Evolutionary conservation across 2,113 vertebrate species (phyloP).

Genomic region (Excalfactoria chinensis): DNA sequence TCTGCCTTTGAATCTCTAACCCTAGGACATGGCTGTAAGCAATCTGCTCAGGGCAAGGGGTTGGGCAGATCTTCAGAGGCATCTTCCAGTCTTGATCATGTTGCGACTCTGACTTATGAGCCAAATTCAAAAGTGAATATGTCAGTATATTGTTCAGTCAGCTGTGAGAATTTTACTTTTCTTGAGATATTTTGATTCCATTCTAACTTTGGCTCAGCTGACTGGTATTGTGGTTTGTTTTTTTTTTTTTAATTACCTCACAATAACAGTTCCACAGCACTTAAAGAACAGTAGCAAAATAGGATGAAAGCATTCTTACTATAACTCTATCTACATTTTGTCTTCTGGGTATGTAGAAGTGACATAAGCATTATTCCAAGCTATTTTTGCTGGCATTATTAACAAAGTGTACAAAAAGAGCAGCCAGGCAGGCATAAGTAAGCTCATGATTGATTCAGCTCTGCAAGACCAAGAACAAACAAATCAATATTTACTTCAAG

Average conservation of each 20-base stretch:
- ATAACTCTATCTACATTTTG: neutral
- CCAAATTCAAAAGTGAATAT: neutral
- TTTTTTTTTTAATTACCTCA: neutral
- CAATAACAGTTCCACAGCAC: neutral
- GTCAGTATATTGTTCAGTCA: neutral
- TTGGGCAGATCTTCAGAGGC: neutral
- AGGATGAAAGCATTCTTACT: neutral
- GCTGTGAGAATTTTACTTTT: neutral
- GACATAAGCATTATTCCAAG: neutral
- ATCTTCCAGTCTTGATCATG: neutral
- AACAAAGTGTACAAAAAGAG: neutral
- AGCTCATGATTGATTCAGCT: conserved; percentile 31
- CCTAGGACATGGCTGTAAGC: neutral
- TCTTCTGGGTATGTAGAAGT: neutral
- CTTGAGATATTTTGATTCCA: neutral
- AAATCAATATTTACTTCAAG: conserved; percentile 56
- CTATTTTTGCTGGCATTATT: neutral
- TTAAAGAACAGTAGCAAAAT: neutral
- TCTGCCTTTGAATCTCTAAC: neutral
- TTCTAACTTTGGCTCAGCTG: neutral
- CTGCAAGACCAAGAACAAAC: conserved; percentile 25
- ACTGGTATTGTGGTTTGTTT: neutral
- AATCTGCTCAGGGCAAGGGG: neutral
- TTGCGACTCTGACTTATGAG: neutral
- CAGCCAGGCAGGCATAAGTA: neutral